Evolutionary conservation across 35 echinoderm and acorn worm species (phyloP), one percentile per base, ranked within the genome.

Genomic region (Chiridota heheva): DNA sequence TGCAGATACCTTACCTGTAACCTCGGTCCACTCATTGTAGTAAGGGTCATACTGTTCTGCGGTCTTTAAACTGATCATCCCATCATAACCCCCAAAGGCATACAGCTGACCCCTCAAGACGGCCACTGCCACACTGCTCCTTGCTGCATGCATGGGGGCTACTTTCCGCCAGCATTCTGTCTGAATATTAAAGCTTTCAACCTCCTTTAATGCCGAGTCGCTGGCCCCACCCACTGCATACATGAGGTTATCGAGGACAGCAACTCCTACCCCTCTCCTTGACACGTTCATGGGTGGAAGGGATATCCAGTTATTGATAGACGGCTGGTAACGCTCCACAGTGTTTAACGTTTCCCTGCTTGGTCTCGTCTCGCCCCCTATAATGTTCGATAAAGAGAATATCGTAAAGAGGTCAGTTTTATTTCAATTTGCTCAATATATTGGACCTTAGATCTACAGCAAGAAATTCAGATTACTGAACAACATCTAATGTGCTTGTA

Each of bases 51-150:
- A 98, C 47, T 80, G 45, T 59, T 98, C 95, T 29, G 84, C 95
- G 1, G 95, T 85, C 34, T 70, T 86, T 61, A 91, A 59, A 76
- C 95, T 98, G 5, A 77, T 88, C 44, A 82, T 75, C 26, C 95
- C 95, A 63, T 98, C 88, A 60, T 98, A 98, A 4, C 95, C 95
- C 29, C 95, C 95, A 44, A 81, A 91, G 1, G 95, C 95, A 63
- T 91, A 98, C 48, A 98, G 39, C 34, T 85, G 55, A 28, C 88
- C 84, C 64, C 85, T 80, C 20, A 87, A 40, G 7, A 78, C 62
- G 13, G 80, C 80, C 20, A 91, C 95, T 35, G 95, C 95, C 24
- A 98, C 95, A 61, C 95, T 98, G 66, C 95, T 98, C 63, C 95
- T 70, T 20, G 71, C 40, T 24, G 81, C 85, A 28, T 88, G 80